Conservation (phyloP, 2,113 vertebrate species). For the Micronycteris hirsuta region DNA sequence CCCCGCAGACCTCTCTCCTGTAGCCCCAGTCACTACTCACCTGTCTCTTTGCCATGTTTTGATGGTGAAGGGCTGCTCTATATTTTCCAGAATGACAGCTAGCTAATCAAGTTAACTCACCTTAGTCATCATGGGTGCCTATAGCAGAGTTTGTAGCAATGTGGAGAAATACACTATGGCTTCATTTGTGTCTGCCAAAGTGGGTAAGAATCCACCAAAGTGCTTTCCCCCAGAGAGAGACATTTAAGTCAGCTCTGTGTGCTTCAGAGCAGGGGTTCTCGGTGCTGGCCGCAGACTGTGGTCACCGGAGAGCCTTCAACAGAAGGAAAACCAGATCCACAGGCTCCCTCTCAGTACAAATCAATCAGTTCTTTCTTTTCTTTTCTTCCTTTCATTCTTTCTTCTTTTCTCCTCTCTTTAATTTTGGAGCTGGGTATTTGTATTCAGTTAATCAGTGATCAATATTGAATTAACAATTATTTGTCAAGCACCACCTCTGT, state of each 20-base stretch:
- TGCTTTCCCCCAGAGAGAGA: background rate
- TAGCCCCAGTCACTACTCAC: background rate
- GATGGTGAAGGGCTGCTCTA: background rate
- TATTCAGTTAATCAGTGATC: background rate
- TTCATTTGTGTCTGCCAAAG: background rate
- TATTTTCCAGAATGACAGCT: background rate
- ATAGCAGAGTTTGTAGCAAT: background rate
- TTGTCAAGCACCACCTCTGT: background rate
- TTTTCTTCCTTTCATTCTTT: fast-evolving
- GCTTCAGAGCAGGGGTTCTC: background rate
- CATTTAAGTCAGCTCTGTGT: no score
- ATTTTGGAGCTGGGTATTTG: background rate
- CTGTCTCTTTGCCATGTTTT: background rate
- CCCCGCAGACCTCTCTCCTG: background rate
- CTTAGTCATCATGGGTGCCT: fast-evolving
- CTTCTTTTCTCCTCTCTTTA: background rate
- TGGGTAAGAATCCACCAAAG: background rate
- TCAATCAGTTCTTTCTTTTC: background rate
- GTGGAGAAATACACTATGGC: background rate
- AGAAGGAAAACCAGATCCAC: background rate
- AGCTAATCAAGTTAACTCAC: background rate
- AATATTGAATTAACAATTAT: background rate
- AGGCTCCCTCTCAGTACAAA: background rate
- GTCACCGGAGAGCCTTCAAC: background rate
- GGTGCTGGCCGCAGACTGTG: no score